Percentiles rank a stretch among this genome's conserved stretches.
Conservation (phyloP, 1,140 invertebrate genomes). For the Pogonomyrmex californicus region DNA sequence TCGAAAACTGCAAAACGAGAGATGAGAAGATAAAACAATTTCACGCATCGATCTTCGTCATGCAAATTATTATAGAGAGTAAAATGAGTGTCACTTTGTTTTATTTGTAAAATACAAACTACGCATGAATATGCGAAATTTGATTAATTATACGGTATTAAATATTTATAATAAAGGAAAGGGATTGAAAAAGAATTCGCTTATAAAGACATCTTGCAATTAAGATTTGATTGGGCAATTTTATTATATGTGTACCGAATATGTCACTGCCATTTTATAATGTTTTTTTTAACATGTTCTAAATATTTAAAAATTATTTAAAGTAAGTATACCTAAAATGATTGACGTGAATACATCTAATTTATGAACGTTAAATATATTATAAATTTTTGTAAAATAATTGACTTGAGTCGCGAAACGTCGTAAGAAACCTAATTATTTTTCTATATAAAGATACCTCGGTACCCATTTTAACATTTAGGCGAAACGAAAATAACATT, state of each 20-base stretch:
- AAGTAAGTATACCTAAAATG: background rate
- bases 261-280: background rate
- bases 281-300: background rate
- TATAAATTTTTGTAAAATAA: background rate
- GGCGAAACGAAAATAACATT: background rate
- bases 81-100: conserved; percentile 32
- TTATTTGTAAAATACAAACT: conserved; percentile 5
- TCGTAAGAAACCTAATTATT: background rate
- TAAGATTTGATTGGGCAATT: conserved; percentile 13
- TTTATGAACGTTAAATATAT: background rate
- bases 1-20: conserved; percentile 40
- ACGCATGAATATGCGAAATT: background rate
- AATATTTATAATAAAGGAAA: background rate
- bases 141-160: conserved; percentile 18
- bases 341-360: background rate
- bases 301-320: background rate
- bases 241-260: background rate
- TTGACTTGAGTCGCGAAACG: background rate
- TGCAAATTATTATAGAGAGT: conserved; percentile 36
- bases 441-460: background rate
- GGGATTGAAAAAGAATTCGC: background rate
- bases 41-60: conserved; percentile 36
- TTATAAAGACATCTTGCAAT: conserved; percentile 27
- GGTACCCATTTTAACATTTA: background rate
- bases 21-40: conserved; percentile 48